Conservation (phyloP, 2,797 vertebrate genomes). For the Euthynnus affinis region DNA sequence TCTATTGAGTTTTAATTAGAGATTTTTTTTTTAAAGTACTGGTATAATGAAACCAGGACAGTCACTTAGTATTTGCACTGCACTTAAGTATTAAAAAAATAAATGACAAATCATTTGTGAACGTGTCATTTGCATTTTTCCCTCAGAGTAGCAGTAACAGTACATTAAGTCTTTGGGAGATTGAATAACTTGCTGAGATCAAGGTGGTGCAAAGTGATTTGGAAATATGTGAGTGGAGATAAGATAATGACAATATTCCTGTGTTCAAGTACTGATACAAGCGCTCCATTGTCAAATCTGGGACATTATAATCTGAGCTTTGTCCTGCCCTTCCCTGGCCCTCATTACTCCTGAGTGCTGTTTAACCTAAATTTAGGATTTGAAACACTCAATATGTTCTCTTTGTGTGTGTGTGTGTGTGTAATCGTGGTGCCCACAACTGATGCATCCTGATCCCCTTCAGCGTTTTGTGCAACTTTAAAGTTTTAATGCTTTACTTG, state of each 20-base stretch:
- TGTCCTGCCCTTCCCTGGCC: conserved; percentile 23
- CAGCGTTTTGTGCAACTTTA: not conserved
- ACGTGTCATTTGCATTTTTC: too few species aligned
- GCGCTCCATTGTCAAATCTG: conserved; percentile 32
- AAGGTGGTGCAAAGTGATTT: not conserved
- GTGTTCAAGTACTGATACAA: not conserved
- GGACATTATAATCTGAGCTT: conserved; percentile 50
- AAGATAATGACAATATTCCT: conserved; percentile 8
- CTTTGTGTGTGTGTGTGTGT: conserved; percentile 3
- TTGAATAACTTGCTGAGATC: not conserved
- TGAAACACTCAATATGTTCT: conserved; percentile 21
- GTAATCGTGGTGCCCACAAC: conserved; percentile 1
- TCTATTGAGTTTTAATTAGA: conserved; percentile 1
- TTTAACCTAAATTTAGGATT: conserved; percentile 54
- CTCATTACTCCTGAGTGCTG: conserved; percentile 52
- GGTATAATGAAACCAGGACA: not conserved
- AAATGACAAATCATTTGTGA: not conserved
- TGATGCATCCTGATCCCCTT: not conserved
- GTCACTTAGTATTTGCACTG: too few species aligned
- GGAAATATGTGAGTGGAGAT: not conserved
- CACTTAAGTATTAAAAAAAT: not conserved
- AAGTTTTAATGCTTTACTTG: not conserved
- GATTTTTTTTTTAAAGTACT: not conserved
- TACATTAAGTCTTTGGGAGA: not conserved
- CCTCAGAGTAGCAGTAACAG: too few species aligned